Conservation (phyloP, 1,140 invertebrate genomes). For the Lasioglossum baleicum region DNA sequence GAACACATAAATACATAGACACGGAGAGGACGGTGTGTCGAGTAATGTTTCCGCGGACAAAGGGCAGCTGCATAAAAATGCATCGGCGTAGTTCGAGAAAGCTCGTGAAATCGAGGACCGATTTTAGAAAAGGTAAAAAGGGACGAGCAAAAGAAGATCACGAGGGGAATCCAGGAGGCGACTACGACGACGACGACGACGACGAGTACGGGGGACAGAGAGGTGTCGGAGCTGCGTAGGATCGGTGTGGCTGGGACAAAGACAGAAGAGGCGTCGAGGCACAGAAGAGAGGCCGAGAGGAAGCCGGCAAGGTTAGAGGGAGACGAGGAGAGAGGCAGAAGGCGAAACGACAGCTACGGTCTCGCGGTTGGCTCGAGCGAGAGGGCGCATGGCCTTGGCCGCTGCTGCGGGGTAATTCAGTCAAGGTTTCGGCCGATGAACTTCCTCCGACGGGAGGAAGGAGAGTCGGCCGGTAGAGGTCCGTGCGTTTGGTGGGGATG, state of each 20-base stretch:
- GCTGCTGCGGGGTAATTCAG: conserved; percentile 84
- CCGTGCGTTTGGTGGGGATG: conserved; percentile 65
- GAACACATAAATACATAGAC: no score
- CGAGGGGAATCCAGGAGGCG: conserved; percentile 1
- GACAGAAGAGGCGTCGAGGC: conserved; percentile 7
- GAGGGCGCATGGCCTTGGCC: conserved; percentile 82
- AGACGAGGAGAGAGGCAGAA: conserved; percentile 27
- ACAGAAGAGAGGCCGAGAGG: conserved; percentile 31
- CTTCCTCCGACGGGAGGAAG: conserved; percentile 74
- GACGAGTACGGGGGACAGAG: conserved; percentile 26
- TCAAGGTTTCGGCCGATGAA: conserved; percentile 86
- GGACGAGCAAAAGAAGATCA: background rate
- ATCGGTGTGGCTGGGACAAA: background rate
- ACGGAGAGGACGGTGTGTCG: no score
- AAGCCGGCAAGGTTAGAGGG: conserved; percentile 31
- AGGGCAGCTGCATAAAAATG: background rate
- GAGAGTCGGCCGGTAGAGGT: conserved; percentile 56
- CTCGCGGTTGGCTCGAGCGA: conserved; percentile 64
- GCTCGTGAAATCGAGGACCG: background rate
- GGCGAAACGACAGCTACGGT: conserved; percentile 46
- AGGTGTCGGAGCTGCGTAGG: background rate
- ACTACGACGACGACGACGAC: background rate
- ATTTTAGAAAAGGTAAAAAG: background rate
- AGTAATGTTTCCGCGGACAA: no score
- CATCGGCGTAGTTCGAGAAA: background rate